Conservation (phyloP, 2,113 vertebrate species). For the Anolis sagrei region DNA sequence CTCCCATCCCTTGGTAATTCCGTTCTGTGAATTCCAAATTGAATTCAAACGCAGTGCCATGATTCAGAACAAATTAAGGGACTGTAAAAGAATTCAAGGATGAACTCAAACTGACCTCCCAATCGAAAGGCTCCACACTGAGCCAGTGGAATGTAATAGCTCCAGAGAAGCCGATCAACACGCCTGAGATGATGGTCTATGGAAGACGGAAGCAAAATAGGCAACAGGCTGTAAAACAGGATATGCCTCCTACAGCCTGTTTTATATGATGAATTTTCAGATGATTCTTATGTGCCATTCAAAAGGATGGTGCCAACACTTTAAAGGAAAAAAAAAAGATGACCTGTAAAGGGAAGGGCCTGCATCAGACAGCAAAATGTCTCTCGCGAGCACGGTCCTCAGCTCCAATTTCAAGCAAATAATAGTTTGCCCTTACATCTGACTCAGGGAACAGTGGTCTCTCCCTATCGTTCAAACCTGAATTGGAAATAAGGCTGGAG, state of each 20-base stretch:
- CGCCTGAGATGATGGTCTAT: background rate
- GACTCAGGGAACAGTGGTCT: background rate
- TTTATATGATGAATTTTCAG: background rate
- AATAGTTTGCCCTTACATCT: background rate
- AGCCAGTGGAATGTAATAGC: background rate
- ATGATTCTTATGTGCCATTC: background rate
- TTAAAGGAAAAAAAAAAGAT: background rate
- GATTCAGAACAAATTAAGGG: background rate
- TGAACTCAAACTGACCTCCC: background rate
- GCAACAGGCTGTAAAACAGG: fast-evolving
- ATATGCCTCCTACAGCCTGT: background rate
- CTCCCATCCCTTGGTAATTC: constrained; percentile 3
- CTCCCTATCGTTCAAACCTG: background rate
- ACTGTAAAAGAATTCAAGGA: background rate
- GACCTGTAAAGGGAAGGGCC: background rate
- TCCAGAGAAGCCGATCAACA: background rate
- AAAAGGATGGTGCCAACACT: background rate
- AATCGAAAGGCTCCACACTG: background rate
- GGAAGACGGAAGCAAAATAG: background rate
- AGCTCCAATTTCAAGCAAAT: background rate
- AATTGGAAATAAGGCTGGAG: background rate
- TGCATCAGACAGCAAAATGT: background rate
- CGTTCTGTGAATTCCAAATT: constrained; percentile 1
- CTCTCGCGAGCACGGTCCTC: too few species aligned
- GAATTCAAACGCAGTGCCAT: background rate